phyloP scores from a whole-genome alignment of 2,797 vertebrate species.

The Chaetodon trifasciatus region DNA sequence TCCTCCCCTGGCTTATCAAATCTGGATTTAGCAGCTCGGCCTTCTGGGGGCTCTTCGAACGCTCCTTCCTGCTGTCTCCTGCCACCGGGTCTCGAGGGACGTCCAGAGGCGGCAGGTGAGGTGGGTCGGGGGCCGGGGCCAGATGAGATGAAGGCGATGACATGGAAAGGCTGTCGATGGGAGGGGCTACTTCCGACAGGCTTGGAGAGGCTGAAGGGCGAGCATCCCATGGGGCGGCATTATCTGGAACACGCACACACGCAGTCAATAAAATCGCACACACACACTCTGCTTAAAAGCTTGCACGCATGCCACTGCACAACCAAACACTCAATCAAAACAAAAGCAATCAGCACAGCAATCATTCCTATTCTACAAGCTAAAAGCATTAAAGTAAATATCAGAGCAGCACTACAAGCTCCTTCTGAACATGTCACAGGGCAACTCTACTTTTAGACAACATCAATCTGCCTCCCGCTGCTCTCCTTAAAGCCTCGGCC shows the following conservation, averaged over 20 bases:
- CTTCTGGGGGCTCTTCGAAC: constrained; percentile 89
- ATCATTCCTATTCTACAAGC: constrained; percentile 48
- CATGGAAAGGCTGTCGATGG: constrained; percentile 90
- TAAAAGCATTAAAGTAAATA: constrained; percentile 47
- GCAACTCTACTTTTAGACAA: constrained; percentile 56
- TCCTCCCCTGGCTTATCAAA: constrained; percentile 81
- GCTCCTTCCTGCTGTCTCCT: constrained; percentile 89
- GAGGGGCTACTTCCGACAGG: constrained; percentile 96
- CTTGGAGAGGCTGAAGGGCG: constrained; percentile 96
- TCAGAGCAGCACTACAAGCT: constrained; percentile 34
- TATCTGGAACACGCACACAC: constrained; percentile 87
- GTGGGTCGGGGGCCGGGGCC: constrained; percentile 91
- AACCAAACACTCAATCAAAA: constrained; percentile 40
- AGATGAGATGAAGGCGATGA: constrained; percentile 95
- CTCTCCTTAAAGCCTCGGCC: constrained; percentile 64
- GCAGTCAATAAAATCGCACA: constrained; percentile 39
- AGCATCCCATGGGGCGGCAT: constrained; percentile 94
- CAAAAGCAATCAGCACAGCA: constrained; percentile 49
- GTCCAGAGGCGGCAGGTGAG: constrained; percentile 91
- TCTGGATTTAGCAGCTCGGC: constrained; percentile 84
- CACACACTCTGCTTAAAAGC: constrained; percentile 17
- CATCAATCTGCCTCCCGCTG: constrained; percentile 67
- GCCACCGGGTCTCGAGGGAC: constrained; percentile 88
- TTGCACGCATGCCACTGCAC: constrained; percentile 59
- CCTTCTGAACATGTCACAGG: constrained; percentile 47